Evolutionary conservation across 2,888 invertebrate species (phyloP).

Genomic region (Spisula subtruncata): DNA sequence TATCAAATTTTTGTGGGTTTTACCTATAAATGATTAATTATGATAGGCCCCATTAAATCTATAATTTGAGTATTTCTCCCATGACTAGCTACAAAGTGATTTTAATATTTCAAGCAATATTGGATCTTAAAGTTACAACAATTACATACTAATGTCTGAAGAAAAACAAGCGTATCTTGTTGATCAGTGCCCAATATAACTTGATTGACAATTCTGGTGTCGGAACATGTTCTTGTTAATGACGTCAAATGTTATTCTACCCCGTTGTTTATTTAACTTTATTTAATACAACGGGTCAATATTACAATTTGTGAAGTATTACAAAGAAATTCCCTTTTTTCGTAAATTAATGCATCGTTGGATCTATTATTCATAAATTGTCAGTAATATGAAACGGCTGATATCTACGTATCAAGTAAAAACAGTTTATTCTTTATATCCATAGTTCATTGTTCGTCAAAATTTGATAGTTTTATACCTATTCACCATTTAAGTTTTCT

Average conservation of each 20-base stretch:
- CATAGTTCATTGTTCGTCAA: neutral
- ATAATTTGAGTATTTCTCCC: neutral
- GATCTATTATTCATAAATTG: neutral
- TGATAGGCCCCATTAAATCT: no score
- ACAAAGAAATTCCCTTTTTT: conserved; percentile 59
- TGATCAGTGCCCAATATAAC: neutral
- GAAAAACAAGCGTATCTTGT: conserved; percentile 22
- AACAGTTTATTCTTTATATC: neutral
- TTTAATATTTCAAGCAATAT: conserved; percentile 16
- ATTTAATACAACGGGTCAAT: conserved; percentile 44
- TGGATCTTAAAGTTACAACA: no score
- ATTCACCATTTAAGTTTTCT: neutral
- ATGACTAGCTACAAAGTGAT: conserved; percentile 30
- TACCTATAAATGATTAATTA: no score
- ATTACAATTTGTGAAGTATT: conserved; percentile 23
- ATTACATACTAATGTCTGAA: neutral
- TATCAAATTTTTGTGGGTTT: no score
- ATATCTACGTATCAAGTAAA: neutral
- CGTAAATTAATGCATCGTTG: neutral
- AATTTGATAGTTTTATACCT: neutral
- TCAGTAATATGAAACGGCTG: neutral
- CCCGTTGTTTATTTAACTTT: conserved; percentile 36
- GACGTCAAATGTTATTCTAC: conserved; percentile 66
- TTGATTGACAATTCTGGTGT: conserved; percentile 45
- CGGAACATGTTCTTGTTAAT: conserved; percentile 44